phyloP scores from a whole-genome alignment of 92 coral and sea anemone species.

The Nematostella vectensis region DNA sequence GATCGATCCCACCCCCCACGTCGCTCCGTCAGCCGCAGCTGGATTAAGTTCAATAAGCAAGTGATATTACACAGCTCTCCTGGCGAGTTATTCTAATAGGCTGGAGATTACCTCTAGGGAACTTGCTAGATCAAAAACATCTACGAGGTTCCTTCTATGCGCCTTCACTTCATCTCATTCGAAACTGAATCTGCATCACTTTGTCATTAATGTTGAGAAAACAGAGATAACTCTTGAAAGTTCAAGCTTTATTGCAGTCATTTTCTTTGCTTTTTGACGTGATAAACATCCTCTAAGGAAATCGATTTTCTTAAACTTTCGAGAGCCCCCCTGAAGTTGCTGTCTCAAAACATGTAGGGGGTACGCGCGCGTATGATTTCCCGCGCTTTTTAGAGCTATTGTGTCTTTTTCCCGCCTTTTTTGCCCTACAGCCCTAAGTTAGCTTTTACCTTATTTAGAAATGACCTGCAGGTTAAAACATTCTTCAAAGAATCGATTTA shows the following conservation, averaged over 20 bases:
- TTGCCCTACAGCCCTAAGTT: neutral
- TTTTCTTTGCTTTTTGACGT: no score
- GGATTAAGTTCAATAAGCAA: neutral
- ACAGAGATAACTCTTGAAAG: no score
- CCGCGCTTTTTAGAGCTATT: slow-evolving; percentile 6
- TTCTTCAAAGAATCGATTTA: no score
- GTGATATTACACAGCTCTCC: slow-evolving; percentile 5
- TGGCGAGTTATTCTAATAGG: slow-evolving; percentile 2
- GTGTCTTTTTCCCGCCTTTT: slow-evolving; percentile 3
- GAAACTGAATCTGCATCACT: no score
- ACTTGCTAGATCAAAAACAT: no score
- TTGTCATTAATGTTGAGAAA: no score
- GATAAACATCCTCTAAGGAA: no score
- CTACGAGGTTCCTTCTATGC: neutral
- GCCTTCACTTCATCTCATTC: neutral
- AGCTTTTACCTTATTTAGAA: no score
- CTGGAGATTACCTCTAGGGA: slow-evolving; percentile 10
- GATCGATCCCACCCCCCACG: neutral
- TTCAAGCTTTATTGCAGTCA: no score
- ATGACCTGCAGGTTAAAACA: no score
- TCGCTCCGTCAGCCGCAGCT: neutral
- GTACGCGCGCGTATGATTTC: neutral
- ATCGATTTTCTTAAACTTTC: neutral
- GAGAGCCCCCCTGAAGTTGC: neutral
- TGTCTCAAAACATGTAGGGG: neutral